Conservation (phyloP, 2,113 vertebrate species). For the Eira barbara region DNA sequence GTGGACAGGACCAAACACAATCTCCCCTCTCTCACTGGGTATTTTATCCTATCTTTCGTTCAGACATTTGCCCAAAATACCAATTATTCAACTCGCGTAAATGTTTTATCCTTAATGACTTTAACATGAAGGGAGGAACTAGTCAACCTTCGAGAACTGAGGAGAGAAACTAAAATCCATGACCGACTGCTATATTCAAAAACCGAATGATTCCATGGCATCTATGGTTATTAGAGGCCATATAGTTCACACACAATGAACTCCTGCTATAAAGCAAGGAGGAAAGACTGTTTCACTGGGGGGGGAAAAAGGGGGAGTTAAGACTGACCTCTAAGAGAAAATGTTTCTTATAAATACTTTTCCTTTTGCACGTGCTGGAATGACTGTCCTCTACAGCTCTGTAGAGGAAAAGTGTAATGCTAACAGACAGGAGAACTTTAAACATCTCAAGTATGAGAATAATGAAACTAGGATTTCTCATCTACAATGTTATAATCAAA, state of each 20-base stretch:
- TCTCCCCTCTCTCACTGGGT: not conserved
- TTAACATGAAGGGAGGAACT: not conserved
- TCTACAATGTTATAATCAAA: constrained; percentile 71
- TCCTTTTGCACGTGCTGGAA: constrained; percentile 51
- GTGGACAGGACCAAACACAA: not conserved
- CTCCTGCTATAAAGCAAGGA: constrained; percentile 9
- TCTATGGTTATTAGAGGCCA: not conserved
- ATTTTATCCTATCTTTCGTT: not conserved
- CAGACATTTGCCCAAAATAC: not conserved
- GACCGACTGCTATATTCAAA: constrained; percentile 18
- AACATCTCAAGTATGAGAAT: constrained; percentile 66
- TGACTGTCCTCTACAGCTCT: constrained; percentile 34
- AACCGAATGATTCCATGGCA: not conserved
- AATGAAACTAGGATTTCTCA: constrained; percentile 56
- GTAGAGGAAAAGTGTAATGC: constrained; percentile 48
- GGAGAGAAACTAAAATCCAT: not conserved
- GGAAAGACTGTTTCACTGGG: constrained; percentile 25
- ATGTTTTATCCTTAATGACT: constrained; percentile 11
- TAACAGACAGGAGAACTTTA: constrained; percentile 64
- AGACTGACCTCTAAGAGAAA: constrained; percentile 53
- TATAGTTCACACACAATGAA: constrained; percentile 29
- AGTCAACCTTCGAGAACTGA: constrained; percentile 23
- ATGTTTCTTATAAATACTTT: constrained; percentile 41
- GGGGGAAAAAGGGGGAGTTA: constrained; percentile 5
- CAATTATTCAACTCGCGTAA: constrained; percentile 5